Conservation (phyloP, 1,140 invertebrate species). For the Heterodera carotae region DNA sequence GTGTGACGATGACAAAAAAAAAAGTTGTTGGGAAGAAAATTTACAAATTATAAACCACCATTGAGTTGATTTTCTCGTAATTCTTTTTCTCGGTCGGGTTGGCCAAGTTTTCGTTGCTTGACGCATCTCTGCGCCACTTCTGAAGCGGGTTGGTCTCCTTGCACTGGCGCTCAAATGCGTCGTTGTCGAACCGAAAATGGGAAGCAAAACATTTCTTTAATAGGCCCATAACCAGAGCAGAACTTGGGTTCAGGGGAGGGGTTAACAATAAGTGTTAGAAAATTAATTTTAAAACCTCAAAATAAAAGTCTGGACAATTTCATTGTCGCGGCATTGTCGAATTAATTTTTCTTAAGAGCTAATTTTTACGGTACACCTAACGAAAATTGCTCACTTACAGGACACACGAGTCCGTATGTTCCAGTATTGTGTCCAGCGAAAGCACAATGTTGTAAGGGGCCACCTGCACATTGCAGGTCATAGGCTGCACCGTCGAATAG, state of each 20-base stretch:
- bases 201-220: too few relatives aligned
- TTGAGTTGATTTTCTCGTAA: conserved; percentile 93
- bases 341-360: too few relatives aligned
- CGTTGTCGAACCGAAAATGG: conserved; percentile 78
- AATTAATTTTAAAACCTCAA: too few relatives aligned
- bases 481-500: conserved; percentile 94
- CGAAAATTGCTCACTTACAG: conserved; percentile 69
- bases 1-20: too few relatives aligned
- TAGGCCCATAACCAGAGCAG: too few relatives aligned
- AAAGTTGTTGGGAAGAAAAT: too few relatives aligned
- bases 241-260: too few relatives aligned
- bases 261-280: too few relatives aligned
- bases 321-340: too few relatives aligned
- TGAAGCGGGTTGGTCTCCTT: conserved; percentile 76
- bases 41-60: conserved; percentile 71
- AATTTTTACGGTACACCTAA: not conserved
- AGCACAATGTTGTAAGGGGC: conserved; percentile 97
- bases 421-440: conserved; percentile 88
- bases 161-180: conserved; percentile 77
- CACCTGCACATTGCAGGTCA: conserved; percentile 79
- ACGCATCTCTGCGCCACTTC: conserved; percentile 11
- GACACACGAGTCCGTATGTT: conserved; percentile 94
- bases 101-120: conserved; percentile 58
- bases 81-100: conserved; percentile 85
- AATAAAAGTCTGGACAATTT: too few relatives aligned